Evolutionary conservation across 2,797 vertebrate species (phyloP), one percentile per base, ranked within the genome.

Genomic region (Rhyacichthys aspro): DNA sequence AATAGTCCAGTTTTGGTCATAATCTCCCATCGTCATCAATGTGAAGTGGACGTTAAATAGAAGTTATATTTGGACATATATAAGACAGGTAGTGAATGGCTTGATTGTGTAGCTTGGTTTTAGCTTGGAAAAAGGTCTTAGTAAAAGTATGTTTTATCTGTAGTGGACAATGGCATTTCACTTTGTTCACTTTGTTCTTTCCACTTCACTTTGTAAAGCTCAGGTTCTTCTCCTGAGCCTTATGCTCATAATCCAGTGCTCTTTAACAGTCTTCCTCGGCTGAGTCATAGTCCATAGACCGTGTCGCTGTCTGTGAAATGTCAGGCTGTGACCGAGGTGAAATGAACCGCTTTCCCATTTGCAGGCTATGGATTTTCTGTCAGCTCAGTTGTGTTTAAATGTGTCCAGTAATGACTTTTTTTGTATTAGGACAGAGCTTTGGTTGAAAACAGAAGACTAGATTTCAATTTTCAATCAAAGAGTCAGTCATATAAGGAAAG

Each of bases 331-430:
- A 65, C 56, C 8, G 56, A 71, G 74, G 61, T 81, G 72, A 74
- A 68, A 1, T 8, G 53, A 7, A 16, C 57, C 34, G 10, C 9
- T 55, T 38, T 47, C 47, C 49, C 7, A 72, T 52, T 72, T 62
- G 71, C 69, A 53, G 53, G 63, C 38, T 18, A 86, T 77, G 23
- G 85, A 86, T 85, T 82, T 78, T 56, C 72, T 67, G 83, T 82
- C 86, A 42, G 63, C 59, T 72, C 6, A 1, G 19, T 8, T 70
- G 42, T 55, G 3, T 54, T 81, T 77, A 45, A 71, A 71, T 17
- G n/a, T 74, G 68, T 59, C 12, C 32, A 11, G 3, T 28, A 5
- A 23, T 23, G 64, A 72, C n/a, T n/a, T 72, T 57, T 59, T 52
- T 18, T 50, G 10, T 54, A 48, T 52, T 18, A 15, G 34, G 14